Evolutionary conservation across 2,888 invertebrate genomes (phyloP).

Genomic region (Pegoplata infirma): DNA sequence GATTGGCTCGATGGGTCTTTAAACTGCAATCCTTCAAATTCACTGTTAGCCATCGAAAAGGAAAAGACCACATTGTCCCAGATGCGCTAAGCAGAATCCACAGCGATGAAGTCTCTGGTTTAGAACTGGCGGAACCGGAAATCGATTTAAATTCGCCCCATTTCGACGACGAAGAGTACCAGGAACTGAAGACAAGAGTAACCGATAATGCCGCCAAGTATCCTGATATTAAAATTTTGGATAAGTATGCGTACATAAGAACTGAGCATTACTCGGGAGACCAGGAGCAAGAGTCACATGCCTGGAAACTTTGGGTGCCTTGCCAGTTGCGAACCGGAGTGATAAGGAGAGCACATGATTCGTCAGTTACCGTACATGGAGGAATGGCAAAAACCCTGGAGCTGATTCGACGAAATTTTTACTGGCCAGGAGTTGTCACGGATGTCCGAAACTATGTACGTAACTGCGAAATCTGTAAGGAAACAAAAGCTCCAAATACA

Average conservation of each 20-base stretch:
- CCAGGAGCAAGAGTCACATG: background rate
- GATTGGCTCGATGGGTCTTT: too few relatives aligned
- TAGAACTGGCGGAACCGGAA: background rate
- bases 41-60: too few relatives aligned
- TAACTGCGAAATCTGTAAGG: background rate
- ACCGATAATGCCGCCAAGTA: background rate
- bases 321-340: background rate
- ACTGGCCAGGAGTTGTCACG: background rate
- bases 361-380: too few relatives aligned
- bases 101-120: background rate
- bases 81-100: too few relatives aligned
- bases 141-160: slow-evolving; percentile 2
- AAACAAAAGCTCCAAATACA: background rate
- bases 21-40: too few relatives aligned
- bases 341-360: background rate
- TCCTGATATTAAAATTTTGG: too few relatives aligned
- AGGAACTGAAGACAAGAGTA: background rate
- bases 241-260: background rate
- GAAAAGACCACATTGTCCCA: too few relatives aligned
- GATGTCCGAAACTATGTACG: background rate
- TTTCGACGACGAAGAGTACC: background rate
- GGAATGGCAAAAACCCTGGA: too few relatives aligned
- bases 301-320: background rate
- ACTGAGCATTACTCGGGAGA: background rate
- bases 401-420: too few relatives aligned